A percentile compares a stretch with the other conserved stretches of the same genome.
Evolutionary conservation across 2,797 vertebrate genomes (phyloP).

Genomic region (Hoplostethus mediterraneus): DNA sequence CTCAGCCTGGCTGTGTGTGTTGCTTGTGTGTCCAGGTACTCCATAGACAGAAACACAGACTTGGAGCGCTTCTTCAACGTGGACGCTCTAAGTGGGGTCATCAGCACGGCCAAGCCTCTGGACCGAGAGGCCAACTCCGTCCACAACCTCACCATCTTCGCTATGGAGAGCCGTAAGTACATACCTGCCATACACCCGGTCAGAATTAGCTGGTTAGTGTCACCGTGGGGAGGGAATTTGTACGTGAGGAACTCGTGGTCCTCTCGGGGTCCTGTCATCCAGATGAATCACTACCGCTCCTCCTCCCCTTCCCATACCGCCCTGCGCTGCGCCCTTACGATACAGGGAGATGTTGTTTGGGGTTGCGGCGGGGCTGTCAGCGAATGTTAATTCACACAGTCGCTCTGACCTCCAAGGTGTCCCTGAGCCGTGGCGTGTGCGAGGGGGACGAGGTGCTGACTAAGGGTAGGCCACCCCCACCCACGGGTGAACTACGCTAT

Average conservation of each 20-base stretch:
- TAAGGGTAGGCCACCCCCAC: conserved; percentile 67
- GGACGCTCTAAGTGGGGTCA: conserved; percentile 92
- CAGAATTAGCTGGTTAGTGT: conserved; percentile 11
- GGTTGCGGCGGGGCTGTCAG: conserved; percentile 55
- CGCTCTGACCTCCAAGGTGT: conserved; percentile 67
- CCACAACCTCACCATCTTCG: conserved; percentile 96
- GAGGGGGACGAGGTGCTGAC: conserved; percentile 75
- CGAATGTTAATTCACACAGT: conserved; percentile 76
- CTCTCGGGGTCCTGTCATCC: conserved; percentile 14
- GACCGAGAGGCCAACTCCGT: conserved; percentile 94
- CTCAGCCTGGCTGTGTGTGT: conserved; percentile 16
- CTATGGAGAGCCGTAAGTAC: conserved; percentile 95
- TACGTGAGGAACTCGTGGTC: conserved; percentile 4
- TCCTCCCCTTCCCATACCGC: conserved; percentile 2
- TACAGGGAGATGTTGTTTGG: conserved; percentile 35
- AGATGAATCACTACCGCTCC: not conserved
- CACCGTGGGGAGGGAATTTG: not conserved
- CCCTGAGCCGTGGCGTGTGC: conserved; percentile 46
- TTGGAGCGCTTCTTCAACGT: conserved; percentile 97
- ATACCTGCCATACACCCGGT: no score
- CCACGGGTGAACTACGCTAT: conserved; percentile 75
- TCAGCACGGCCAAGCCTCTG: conserved; percentile 94
- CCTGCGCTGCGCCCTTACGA: conserved; percentile 26
- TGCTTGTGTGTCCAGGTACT: conserved; percentile 86
- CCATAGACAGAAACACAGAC: conserved; percentile 97